Percentiles rank a stretch among this genome's conserved stretches.
Conservation (phyloP, 2,797 vertebrate genomes). For the Onychomys leucogaster region DNA sequence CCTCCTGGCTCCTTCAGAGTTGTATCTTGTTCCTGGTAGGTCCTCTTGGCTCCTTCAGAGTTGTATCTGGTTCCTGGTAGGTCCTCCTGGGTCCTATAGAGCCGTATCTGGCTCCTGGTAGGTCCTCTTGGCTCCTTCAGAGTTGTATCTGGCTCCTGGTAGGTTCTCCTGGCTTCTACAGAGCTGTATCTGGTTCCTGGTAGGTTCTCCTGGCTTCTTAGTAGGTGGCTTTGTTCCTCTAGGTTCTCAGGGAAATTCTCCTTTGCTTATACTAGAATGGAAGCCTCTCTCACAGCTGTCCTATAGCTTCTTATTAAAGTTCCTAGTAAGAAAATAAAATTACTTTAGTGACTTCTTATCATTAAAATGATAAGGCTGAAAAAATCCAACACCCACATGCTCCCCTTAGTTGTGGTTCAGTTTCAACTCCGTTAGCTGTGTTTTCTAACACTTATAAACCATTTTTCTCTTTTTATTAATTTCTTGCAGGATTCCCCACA, state of each 20-base stretch:
- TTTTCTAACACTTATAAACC: background rate
- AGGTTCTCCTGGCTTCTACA: background rate
- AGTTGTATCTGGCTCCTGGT: no score
- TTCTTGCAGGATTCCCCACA: background rate
- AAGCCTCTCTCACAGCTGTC: background rate
- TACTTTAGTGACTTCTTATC: background rate
- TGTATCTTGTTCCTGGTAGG: no score
- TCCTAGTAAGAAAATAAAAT: background rate
- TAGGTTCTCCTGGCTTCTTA: background rate
- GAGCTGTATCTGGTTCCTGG: no score
- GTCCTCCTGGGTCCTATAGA: background rate
- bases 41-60: background rate
- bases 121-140: background rate
- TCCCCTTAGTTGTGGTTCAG: background rate
- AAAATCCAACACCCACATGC: background rate
- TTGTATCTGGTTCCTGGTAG: no score
- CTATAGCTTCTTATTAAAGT: background rate
- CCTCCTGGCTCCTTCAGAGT: background rate
- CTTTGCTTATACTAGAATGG: background rate
- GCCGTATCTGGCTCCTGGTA: no score
- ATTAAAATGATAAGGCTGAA: background rate
- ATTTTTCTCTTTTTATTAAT: background rate
- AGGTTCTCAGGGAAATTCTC: background rate
- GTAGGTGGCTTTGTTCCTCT: fast-evolving
- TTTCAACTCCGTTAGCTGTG: background rate